phyloP scores from a whole-genome alignment of 2,113 vertebrate genomes.

The Lonchura striata region DNA sequence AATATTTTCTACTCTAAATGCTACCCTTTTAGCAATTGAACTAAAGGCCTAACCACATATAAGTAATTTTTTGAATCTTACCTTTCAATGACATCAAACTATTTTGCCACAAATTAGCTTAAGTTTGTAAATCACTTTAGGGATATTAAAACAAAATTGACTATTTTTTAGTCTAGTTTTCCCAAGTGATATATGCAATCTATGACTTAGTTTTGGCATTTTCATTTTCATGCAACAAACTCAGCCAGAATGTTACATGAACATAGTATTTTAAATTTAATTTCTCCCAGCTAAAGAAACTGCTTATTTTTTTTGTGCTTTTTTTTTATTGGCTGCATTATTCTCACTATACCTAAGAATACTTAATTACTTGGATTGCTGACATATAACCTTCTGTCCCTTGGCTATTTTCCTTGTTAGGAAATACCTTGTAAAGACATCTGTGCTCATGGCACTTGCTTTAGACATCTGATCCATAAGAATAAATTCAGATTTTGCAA shows the following conservation, averaged over 20 bases:
- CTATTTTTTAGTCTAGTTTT: not conserved
- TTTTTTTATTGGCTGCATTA: not conserved
- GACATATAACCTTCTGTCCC: conserved; percentile 47
- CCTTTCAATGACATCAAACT: not conserved
- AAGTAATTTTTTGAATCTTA: not conserved
- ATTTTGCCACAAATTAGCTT: not conserved
- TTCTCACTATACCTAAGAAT: conserved; percentile 30
- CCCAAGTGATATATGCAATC: not conserved
- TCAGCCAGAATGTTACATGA: not conserved
- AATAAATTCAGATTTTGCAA: not conserved
- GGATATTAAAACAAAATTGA: not conserved
- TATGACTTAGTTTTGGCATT: not conserved
- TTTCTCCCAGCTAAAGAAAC: not conserved
- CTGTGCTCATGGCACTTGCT: conserved; percentile 1
- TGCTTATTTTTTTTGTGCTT: not conserved
- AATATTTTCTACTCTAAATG: not conserved
- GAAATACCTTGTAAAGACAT: conserved; percentile 50
- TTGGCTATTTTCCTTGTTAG: conserved; percentile 54
- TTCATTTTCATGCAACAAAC: not conserved
- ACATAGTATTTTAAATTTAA: not conserved
- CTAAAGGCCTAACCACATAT: not conserved
- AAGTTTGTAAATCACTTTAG: not conserved
- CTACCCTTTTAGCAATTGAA: not conserved
- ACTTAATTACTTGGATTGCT: conserved; percentile 48
- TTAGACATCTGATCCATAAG: not conserved